Conservation (phyloP, 2,797 vertebrate species). For the Oryzias sinensis region DNA sequence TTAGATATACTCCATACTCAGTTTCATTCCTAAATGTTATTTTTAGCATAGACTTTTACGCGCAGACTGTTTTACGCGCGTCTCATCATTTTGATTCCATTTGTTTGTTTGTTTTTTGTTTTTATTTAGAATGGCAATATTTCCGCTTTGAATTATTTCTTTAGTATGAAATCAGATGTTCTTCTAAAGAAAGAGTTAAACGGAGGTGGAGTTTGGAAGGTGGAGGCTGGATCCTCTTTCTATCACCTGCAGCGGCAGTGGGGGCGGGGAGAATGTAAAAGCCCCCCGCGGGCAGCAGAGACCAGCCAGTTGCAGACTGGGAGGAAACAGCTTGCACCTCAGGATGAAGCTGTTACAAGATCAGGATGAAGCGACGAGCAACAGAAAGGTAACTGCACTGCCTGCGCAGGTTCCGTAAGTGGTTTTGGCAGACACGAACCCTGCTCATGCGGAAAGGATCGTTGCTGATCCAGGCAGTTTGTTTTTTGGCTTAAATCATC, state of each 20-base stretch:
- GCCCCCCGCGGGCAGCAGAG: neutral
- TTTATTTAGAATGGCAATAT: neutral
- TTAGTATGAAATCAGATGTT: neutral
- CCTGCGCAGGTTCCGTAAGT: neutral
- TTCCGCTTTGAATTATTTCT: neutral
- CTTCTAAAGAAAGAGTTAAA: no score
- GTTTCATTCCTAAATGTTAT: no score
- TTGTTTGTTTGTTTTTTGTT: neutral
- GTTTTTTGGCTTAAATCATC: no score
- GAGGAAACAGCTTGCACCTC: neutral
- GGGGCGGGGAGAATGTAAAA: conserved; percentile 12
- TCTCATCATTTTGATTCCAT: neutral
- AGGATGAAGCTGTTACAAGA: conserved; percentile 54
- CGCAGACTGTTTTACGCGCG: neutral
- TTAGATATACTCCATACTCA: no score
- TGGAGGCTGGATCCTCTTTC: neutral
- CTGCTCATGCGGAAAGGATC: no score
- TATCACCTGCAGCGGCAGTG: conserved; percentile 15
- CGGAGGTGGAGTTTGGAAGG: neutral
- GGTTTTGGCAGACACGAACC: no score
- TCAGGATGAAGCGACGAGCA: conserved; percentile 29
- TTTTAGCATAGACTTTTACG: no score
- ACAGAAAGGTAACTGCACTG: conserved; percentile 67
- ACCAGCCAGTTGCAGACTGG: neutral
- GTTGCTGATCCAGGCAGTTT: no score